phyloP scores from a whole-genome alignment of 2,888 invertebrate species.

The Ophonus ardosiacus region DNA sequence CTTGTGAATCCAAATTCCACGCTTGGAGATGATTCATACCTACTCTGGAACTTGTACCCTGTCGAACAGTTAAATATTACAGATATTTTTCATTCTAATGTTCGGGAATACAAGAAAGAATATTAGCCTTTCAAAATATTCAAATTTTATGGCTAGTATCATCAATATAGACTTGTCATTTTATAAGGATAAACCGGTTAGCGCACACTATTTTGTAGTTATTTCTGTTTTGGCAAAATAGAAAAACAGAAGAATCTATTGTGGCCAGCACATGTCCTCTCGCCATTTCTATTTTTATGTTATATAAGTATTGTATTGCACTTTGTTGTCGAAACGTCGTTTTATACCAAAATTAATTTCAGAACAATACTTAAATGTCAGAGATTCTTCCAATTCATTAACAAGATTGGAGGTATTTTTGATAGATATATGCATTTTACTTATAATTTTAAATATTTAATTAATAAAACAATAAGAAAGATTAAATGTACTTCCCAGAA shows the following conservation, averaged over 20 bases:
- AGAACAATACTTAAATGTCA: no score
- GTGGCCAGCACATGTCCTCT: no score
- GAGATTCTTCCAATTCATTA: no score
- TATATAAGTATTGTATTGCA: no score
- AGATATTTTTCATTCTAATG: constrained; percentile 41
- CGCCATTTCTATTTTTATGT: no score
- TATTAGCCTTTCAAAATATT: constrained; percentile 21
- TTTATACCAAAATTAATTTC: no score
- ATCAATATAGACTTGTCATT: constrained; percentile 10
- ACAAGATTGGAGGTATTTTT: no score
- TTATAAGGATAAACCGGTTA: not conserved
- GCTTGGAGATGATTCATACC: constrained; percentile 19
- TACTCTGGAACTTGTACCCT: constrained; percentile 11
- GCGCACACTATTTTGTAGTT: not conserved
- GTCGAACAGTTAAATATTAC: constrained; percentile 38
- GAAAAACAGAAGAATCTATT: not conserved
- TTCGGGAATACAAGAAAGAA: constrained; percentile 37
- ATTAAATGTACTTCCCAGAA: no score
- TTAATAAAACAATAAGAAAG: no score
- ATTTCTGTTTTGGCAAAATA: not conserved
- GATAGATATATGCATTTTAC: no score
- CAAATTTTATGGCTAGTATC: constrained; percentile 20
- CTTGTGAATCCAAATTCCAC: constrained; percentile 34
- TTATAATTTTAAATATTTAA: no score
- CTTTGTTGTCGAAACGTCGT: no score